These are phyloP conservation scores for Acridotheres tristis DNA, from an alignment of 2,797 vertebrate species.

Conservation along the genomic window DNA sequence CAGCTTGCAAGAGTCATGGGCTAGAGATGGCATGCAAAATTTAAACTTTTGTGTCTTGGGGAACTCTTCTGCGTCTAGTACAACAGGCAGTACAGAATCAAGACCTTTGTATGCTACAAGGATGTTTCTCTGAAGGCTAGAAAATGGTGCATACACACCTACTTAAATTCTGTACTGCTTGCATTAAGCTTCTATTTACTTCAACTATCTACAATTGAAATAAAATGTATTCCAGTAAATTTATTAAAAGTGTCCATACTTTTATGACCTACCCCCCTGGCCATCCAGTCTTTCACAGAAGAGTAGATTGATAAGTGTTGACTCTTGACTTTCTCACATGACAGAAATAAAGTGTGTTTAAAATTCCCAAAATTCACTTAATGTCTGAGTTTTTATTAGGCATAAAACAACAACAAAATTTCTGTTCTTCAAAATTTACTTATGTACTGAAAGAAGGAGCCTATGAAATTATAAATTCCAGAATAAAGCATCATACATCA, in stretches of 20 bases:
- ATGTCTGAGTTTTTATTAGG: neutral
- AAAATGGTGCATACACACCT: neutral
- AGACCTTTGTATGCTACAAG: neutral
- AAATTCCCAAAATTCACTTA: neutral
- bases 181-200: neutral
- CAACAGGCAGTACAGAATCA: neutral
- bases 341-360: neutral
- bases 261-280: fast-evolving
- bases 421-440: neutral
- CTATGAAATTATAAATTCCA: neutral
- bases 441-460: neutral
- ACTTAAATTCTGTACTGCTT: neutral
- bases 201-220: neutral
- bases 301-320: neutral
- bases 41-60: neutral
- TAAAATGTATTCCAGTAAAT: neutral
- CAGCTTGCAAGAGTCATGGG: neutral
- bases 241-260: neutral
- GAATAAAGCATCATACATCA: neutral
- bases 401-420: neutral
- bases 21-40: neutral
- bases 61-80: neutral
- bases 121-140: neutral
- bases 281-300: neutral
- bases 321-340: neutral